Base-by-base conservation (phyloP, 2,888 invertebrate species). In the Aproaerema taeniolella region DNA sequence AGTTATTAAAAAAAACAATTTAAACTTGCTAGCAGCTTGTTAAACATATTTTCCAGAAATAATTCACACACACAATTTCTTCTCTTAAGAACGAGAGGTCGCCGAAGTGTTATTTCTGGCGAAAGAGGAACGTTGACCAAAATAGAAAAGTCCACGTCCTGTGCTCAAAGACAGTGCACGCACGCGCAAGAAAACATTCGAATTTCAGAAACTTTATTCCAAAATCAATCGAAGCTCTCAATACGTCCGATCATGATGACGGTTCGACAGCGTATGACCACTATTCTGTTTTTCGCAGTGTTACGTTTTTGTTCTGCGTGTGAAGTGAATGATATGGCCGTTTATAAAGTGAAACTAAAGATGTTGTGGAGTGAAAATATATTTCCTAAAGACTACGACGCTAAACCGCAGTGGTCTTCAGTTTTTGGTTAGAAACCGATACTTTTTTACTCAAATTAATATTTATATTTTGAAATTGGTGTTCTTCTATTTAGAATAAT, bases 361-460 rank as follows among this genome's bases (percentile, higher is more conserved):
- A 95, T 94, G 56, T 90, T 94, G 67, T 97, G 97, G 97, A 94
- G 94, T 58, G 90, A 94, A 58, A 92, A 93, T 49, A 88, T 90
- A 73, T n/a, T n/a, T n/a, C 96, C 96, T 9, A 95, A 95, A 71
- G 96, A 96, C 77, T 97, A 95, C 75, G 96, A 97, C 0, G 91
- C 96, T 6, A 93, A 94, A 41, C 96, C 97, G 8, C 96, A 97
- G 69, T 97, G 96, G 94, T 95, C 96, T 58, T 93, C 93, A 73
- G 90, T 95, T 50, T 90, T 96, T 68, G 97, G 97, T 97, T 74
- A 91, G 95, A 89, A 35, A 10, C 3, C n/a, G n/a, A n/a, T n/a
- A n/a, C n/a, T n/a, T n/a, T n/a, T n/a, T n/a, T n/a, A n/a, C n/a
- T n/a, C n/a, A n/a, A n/a, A n/a, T n/a, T n/a, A n/a, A n/a, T n/a